A percentile compares a stretch with the other conserved stretches of the same genome.
phyloP scores from a whole-genome alignment of 2,113 vertebrate species.

The Sphyrna mokarran region DNA sequence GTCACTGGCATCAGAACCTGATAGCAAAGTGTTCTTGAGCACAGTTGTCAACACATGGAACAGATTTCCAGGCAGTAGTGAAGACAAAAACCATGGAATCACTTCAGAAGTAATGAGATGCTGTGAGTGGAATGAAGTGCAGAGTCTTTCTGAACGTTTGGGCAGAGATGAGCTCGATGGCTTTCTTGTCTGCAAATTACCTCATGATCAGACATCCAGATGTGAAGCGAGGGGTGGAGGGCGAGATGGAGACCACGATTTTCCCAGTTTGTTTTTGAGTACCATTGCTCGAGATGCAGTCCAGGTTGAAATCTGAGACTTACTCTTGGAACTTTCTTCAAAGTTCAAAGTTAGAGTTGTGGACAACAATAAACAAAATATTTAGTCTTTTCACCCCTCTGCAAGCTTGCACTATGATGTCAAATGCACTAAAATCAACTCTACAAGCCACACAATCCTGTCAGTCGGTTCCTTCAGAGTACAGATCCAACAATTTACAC shows the following conservation, averaged over 20 bases:
- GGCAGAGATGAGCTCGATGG: not conserved
- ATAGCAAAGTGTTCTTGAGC: not conserved
- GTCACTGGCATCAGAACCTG: not conserved
- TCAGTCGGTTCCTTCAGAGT: not conserved
- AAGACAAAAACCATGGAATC: not conserved
- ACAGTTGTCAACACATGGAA: not conserved
- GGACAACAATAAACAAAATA: not conserved
- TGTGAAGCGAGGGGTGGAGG: not conserved
- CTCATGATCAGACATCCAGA: not conserved
- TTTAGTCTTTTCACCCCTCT: not conserved
- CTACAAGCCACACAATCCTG: not conserved
- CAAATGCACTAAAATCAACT: not conserved
- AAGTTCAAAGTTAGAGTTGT: not conserved
- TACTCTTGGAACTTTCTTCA: not conserved
- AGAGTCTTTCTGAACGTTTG: not conserved
- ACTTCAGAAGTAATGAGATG: not conserved
- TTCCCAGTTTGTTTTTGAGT: not conserved
- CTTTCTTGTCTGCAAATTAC: not conserved
- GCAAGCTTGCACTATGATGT: not conserved
- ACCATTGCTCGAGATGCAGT: not conserved
- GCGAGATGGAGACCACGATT: not conserved
- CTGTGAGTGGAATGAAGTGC: not conserved
- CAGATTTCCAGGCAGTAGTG: not conserved
- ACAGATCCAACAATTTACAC: not conserved
- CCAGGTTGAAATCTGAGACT: not conserved